Conservation (phyloP, 2,888 invertebrate species). For the Caprella mutica region DNA sequence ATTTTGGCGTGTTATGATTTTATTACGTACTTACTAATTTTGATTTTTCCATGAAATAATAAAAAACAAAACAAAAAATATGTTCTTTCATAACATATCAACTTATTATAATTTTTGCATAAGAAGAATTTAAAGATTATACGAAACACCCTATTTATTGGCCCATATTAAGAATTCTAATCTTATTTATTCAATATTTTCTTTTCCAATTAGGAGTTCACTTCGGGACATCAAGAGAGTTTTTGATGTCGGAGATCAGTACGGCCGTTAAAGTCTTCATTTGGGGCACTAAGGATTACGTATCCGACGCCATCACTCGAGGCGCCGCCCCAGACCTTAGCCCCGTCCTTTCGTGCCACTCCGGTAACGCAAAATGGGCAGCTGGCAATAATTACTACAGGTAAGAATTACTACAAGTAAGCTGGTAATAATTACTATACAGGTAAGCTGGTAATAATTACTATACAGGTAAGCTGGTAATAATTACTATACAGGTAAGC, state of each 20-base stretch:
- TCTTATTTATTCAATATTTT: background rate
- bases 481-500: constrained; percentile 32
- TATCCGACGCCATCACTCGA: constrained; percentile 56
- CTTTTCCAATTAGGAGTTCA: constrained; percentile 50
- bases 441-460: constrained; percentile 34
- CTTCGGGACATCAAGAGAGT: constrained; percentile 74
- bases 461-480: constrained; percentile 34
- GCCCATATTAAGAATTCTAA: background rate
- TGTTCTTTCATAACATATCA: too few relatives aligned
- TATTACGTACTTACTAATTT: too few relatives aligned
- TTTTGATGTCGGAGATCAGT: constrained; percentile 72
- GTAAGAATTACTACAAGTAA: constrained; percentile 27
- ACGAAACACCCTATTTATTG: background rate
- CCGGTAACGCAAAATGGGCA: constrained; percentile 34
- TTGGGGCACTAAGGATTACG: constrained; percentile 75
- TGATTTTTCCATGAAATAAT: too few relatives aligned
- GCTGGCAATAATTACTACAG: constrained; percentile 35
- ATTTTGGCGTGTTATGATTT: too few relatives aligned
- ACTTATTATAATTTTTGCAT: too few relatives aligned
- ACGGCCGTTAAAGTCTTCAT: constrained; percentile 84
- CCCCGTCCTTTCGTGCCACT: constrained; percentile 29
- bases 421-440: too few relatives aligned
- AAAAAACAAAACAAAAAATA: too few relatives aligned
- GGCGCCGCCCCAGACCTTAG: constrained; percentile 12
- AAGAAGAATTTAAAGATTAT: too few relatives aligned